Conservation (phyloP, 64 coral and sea anemone species). For the Stichodactyla helianthus region DNA sequence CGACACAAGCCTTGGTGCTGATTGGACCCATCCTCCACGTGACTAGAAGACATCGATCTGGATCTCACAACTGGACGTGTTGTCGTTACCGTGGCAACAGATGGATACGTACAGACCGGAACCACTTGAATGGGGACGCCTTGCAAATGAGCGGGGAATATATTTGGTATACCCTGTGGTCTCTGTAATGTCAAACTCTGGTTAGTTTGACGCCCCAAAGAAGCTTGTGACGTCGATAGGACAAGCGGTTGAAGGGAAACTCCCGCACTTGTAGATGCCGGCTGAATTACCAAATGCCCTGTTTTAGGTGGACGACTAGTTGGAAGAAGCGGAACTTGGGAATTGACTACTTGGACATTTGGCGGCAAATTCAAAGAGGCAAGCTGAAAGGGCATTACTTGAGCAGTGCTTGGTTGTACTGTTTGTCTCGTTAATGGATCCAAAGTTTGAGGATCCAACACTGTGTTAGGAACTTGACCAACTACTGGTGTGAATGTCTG, state of each 20-base stretch:
- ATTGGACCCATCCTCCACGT: neutral
- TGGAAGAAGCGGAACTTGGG: conserved; percentile 2
- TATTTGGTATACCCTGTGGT: neutral
- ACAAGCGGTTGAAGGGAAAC: neutral
- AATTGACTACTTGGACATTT: conserved; percentile 7
- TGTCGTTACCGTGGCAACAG: neutral
- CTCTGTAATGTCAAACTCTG: neutral
- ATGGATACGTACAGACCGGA: neutral
- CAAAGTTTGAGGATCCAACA: neutral
- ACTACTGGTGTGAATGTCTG: neutral
- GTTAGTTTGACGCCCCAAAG: neutral
- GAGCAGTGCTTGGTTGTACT: neutral
- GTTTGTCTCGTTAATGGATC: neutral
- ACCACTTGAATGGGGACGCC: neutral
- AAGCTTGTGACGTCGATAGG: neutral
- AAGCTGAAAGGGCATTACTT: neutral
- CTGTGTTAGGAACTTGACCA: neutral
- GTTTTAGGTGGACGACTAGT: neutral
- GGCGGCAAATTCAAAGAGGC: neutral
- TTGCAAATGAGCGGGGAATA: neutral
- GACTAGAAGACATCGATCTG: conserved; percentile 8
- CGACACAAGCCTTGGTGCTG: neutral
- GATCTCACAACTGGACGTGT: neutral
- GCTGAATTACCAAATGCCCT: neutral
- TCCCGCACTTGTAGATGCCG: neutral